These are phyloP conservation scores for Chionodraco myersi DNA, from an alignment of 2,113 vertebrate genomes.

Conservation along the genomic window DNA sequence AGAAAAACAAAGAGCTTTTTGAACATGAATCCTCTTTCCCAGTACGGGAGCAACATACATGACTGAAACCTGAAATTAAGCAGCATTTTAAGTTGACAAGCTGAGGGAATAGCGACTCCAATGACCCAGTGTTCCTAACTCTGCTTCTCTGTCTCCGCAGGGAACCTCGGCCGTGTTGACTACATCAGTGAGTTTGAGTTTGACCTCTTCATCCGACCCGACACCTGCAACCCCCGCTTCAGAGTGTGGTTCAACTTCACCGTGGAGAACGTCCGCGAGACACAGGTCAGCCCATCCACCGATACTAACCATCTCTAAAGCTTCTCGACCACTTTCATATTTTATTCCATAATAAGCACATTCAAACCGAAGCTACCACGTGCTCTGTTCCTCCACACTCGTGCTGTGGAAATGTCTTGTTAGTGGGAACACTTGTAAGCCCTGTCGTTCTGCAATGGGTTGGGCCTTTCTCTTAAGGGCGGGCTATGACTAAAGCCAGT, in stretches of 20 bases:
- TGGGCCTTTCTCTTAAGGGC: neutral
- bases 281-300: slow-evolving; percentile 83
- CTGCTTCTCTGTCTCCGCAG: slow-evolving; percentile 74
- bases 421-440: neutral
- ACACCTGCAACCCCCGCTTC: slow-evolving; percentile 98
- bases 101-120: neutral
- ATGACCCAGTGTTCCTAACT: neutral
- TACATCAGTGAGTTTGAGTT: slow-evolving; percentile 97
- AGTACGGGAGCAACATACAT: no score
- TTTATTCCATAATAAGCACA: neutral
- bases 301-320: neutral
- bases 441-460: neutral
- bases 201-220: slow-evolving; percentile 96
- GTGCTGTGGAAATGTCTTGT: neutral
- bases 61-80: no score
- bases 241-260: slow-evolving; percentile 99
- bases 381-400: neutral
- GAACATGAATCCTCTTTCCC: no score
- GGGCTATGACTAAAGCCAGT: neutral
- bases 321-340: neutral
- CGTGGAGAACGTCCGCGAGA: slow-evolving; percentile 95
- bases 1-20: no score
- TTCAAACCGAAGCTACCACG: no score
- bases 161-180: slow-evolving; percentile 95
- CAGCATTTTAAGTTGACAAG: neutral